Evolutionary conservation across 2,797 vertebrate genomes (phyloP), one percentile per base, ranked within the genome.

Genomic region (Philypnodon macrostomus): DNA sequence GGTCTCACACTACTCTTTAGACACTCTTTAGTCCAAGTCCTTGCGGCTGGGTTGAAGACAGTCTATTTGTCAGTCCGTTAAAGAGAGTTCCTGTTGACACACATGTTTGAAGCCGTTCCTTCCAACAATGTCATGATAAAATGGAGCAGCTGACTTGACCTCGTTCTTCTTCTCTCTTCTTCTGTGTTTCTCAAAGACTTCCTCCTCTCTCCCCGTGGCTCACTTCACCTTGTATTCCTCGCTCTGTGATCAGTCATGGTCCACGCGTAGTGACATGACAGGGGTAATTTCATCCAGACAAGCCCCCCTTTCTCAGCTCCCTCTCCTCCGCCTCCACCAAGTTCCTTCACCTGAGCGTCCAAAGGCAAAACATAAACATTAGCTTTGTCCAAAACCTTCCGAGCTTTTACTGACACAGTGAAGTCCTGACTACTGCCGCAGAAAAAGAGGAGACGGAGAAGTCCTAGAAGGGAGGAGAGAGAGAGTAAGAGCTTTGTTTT

Each of bases 401-500:
- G 48, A 70, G 58, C 58, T 70, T 70, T 63, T 30, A 16, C 41
- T 84, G 70, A 76, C 77, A 78, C 67, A 59, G 73, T 81, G 63
- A 67, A 77, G 70, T 64, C 63, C 75, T 76, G 69, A 81, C 74
- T 80, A 73, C 79, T 81, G 85, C 80, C 52, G 80, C 72, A 80
- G 73, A 77, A 75, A 70, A 71, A 59, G 16, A 55, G 35, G 30
- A 54, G 52, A 60, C 68, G 45, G 24, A 21, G 47, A 29, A 39
- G 39, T n/a, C n/a, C n/a, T 30, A 53, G 40, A 38, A 58, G 38
- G 39, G 59, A 26, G 37, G 40, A 52, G 26, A 57, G 47, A 50
- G 75, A 57, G 75, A 68, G 64, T 49, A 75, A 59, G 65, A 80
- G 85, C 85, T 88, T 89, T 90, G 85, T 88, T 90, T 91, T 90